Conservation (phyloP, 2,113 vertebrate species). For the Emydocephalus ijimae region DNA sequence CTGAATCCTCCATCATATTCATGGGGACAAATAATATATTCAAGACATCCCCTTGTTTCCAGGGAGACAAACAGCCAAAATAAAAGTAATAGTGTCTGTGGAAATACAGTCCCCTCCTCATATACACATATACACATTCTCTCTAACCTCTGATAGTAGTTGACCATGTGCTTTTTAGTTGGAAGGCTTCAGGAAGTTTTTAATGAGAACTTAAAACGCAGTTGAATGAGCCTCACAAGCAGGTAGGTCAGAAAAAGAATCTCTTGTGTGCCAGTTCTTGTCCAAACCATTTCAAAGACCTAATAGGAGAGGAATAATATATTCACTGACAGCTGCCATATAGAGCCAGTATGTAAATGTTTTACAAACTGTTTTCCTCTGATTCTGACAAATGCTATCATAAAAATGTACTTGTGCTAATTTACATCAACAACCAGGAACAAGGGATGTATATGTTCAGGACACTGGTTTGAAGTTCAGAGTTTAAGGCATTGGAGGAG, state of each 20-base stretch:
- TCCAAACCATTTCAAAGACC: neutral
- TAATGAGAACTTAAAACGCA: neutral
- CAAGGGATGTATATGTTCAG: neutral
- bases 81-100: slow-evolving; percentile 26
- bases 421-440: neutral
- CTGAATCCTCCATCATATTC: neutral
- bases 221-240: neutral
- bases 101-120: slow-evolving; percentile 28
- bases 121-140: neutral
- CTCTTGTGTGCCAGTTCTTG: neutral
- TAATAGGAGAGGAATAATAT: neutral
- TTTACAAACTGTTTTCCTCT: neutral
- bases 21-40: slow-evolving; percentile 8
- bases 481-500: neutral
- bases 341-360: neutral
- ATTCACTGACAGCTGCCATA: neutral
- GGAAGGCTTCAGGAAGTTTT: neutral
- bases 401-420: neutral
- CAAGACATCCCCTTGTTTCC: slow-evolving; percentile 32
- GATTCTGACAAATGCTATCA: neutral
- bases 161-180: neutral
- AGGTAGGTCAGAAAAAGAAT: neutral
- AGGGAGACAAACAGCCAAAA: slow-evolving; percentile 29
- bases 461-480: neutral
- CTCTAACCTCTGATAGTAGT: neutral